Base-by-base conservation (phyloP, 2,888 invertebrate genomes). In the Coleophora flavipennella region DNA sequence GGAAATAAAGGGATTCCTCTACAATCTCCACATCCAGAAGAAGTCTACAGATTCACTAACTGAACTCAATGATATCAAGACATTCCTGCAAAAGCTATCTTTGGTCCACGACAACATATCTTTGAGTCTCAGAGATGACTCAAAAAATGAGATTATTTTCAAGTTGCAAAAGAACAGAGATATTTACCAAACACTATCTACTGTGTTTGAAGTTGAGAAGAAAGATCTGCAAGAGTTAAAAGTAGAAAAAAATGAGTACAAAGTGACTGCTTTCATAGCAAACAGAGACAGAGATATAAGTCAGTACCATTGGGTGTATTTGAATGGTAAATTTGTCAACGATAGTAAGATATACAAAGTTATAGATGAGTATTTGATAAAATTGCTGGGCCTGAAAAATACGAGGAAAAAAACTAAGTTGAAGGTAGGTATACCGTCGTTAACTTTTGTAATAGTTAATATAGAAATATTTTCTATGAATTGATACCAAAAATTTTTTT, bases 41-140 rank as follows among this genome's bases (percentile, higher is more conserved):
- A 87, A 87, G 53, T 56, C 76, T 32, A 70, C 88, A 33, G 81
- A 87, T 50, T 57, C 67, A 27, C 61, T 83, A 11, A 62, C 87
- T 43, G 90, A 91, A 55, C 47, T 90, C 11, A 87, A 89, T 55
- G 79, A 83, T 29, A 86, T 92, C 33, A 87, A 88, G 57, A 68
- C 59, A 37, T 74, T 84, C 36, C 57, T 94, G 33, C 87, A 90
- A 60, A 79, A 81, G 35, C 59, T 93, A 38, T 88, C 90, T n/a
- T 62, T 94, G 39, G 85, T 90, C 25, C 88, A 92, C 59, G 87
- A 86, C 35, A 67, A 85, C 38, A 84, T 90, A 51, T 91, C 92
- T 8, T 84, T 94, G 49, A 89, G 89, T 43, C 66, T 94, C 36
- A 77, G 91, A 50, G 90, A 93, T 66, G 90, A 93, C 55, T 67